Conservation (phyloP, 2,113 vertebrate species). For the Tachysurus vachellii region DNA sequence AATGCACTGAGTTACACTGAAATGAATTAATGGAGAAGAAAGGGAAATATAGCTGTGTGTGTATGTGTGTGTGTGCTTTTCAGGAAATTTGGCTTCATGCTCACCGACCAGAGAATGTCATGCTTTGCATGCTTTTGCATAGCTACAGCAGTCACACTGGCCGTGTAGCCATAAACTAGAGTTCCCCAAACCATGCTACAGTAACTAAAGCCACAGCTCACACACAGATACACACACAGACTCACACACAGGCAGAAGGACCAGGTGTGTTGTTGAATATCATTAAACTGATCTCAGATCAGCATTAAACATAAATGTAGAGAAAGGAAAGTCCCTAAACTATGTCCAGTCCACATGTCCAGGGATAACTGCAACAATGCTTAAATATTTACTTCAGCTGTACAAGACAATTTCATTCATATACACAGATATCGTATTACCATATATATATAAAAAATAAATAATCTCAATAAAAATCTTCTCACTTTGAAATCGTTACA, state of each 20-base stretch:
- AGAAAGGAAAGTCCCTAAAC: background rate
- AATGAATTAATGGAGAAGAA: background rate
- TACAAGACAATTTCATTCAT: background rate
- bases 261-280: background rate
- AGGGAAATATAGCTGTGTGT: background rate
- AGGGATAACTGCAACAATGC: background rate
- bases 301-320: background rate
- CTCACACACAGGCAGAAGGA: background rate
- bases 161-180: conserved; percentile 32
- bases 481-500: background rate
- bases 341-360: background rate
- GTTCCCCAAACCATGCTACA: conserved; percentile 33
- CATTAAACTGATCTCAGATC: conserved; percentile 15
- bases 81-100: conserved; percentile 21
- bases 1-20: background rate
- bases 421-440: background rate
- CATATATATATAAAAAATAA: too few species aligned
- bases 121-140: conserved; percentile 58
- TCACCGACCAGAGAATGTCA: background rate
- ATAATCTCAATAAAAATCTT: too few species aligned
- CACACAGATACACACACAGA: background rate
- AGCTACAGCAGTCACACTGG: conserved; percentile 16
- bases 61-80: background rate
- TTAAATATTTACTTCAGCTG: background rate
- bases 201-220: conserved; percentile 36